Base-by-base conservation (phyloP, 2,888 invertebrate genomes). In the Craniophora ligustri region DNA sequence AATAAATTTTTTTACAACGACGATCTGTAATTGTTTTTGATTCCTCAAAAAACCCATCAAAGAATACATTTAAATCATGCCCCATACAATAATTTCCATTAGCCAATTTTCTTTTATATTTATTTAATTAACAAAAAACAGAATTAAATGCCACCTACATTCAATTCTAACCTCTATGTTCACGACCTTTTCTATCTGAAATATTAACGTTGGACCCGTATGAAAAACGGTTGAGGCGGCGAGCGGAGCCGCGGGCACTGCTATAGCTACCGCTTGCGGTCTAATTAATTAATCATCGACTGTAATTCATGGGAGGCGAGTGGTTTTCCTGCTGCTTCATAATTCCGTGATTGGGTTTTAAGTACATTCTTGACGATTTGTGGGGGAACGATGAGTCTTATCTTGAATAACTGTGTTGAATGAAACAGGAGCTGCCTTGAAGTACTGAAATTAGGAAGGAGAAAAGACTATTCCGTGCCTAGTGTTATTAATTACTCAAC, bases 181-280 rank as follows among this genome's bases (percentile, higher is more conserved):
- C 55, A 26, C 40, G 62, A 66, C 71, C 72, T 72, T 72, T 68
- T 58, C 61, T 41, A 56, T 45, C 55, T 78, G 61, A 78, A 79
- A 74, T 73, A 79, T 79, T 73, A 73, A 76, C 59, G 64, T 64
- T 56, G 59, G 54, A 47, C 55, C 62, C 48, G 51, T 63, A 70
- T 74, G 75, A 79, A 75, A 76, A 75, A 76, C 71, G 67, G 63
- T 53, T 31, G 64, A 59, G 64, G 57, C 48, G 57, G 62, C 53
- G 50, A 47, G 63, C 49, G 46, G 40, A 59, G 51, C 58, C 65
- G 49, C 58, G 32, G 47, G 59, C 61, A 40, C 34, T 34, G 42
- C n/a, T 67, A 60, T 65, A 60, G 50, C 58, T 38, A 55, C 51
- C 67, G 53, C 61, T 60, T 59, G 63, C 35, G 73, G 70, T 67